These are phyloP conservation scores for Ptychodera flava DNA, from an alignment of 35 echinoderm and acorn worm species.

Conservation along the genomic window DNA sequence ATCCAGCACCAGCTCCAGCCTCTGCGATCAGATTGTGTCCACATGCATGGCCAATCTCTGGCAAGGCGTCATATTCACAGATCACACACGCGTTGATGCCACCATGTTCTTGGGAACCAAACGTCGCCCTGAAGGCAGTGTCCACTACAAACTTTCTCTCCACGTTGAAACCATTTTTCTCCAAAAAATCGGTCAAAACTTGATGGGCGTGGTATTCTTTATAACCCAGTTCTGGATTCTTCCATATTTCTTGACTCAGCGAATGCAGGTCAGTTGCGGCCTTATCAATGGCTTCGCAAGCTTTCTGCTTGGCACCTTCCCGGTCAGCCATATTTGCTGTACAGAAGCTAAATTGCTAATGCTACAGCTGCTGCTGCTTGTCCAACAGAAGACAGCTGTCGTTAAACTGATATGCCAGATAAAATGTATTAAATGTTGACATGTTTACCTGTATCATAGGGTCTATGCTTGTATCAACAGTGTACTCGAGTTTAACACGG, in stretches of 20 bases:
- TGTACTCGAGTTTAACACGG: too few species aligned
- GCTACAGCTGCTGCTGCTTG: too few species aligned
- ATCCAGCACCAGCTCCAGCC: constrained; percentile 58
- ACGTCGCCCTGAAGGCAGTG: constrained; percentile 74
- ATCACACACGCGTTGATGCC: constrained; percentile 72
- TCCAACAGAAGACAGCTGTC: too few species aligned
- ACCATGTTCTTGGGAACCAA: constrained; percentile 40
- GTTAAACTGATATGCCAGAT: too few species aligned
- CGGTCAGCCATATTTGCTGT: background rate
- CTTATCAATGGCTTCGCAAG: constrained; percentile 45
- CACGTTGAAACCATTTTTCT: constrained; percentile 94
- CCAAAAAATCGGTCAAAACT: constrained; percentile 76
- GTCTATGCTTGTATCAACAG: too few species aligned
- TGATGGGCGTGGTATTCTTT: constrained; percentile 81
- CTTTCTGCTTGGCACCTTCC: constrained; percentile 15
- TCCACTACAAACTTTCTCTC: constrained; percentile 51
- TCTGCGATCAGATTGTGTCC: constrained; percentile 99
- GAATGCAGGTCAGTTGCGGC: constrained; percentile 41
- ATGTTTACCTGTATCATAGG: too few species aligned
- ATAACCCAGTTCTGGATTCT: constrained; percentile 69
- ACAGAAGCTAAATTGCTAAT: too few species aligned
- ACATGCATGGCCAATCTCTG: constrained; percentile 94
- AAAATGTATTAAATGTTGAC: too few species aligned
- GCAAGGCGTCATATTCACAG: constrained; percentile 93
- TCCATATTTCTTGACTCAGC: constrained; percentile 85